Evolutionary conservation across 2,888 invertebrate species (phyloP), one percentile per base, ranked within the genome.

Genomic region (Hirtodrosophila duncani): DNA sequence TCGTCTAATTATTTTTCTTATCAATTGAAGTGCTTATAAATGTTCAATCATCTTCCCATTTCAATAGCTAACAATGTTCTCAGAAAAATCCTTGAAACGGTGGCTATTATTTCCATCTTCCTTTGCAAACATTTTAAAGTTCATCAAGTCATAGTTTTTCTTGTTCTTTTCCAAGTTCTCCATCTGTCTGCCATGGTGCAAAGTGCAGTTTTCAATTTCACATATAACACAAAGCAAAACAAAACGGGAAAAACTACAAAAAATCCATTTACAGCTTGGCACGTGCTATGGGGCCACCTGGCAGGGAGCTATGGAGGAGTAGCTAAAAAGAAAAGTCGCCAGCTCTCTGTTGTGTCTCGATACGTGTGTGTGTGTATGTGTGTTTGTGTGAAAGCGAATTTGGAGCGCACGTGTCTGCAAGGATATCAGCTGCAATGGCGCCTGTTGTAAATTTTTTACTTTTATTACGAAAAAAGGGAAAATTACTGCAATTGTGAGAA

Each of bases 221-320:
- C 31, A 45, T 43, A 37, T 38, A n/a, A n/a, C n/a, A n/a, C n/a
- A n/a, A 16, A 33, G 21, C 8, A 24, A 3, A 7, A 13, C 9
- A 2, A 3, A 16, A 16, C 24, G 27, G 17, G 17, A 48, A 48
- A 21, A 29, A 30, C 53, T 38, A 53, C 36, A 33, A 30, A 42
- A 60, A 63, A 66, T 68, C 60, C 63, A 68, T 72, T 72, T 72
- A 60, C 63, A 60, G 48, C 56, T 48, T 53, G 63, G 63, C 52
- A 69, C 67, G 69, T 72, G 56, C 68, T 68, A 43, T 26, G 26
- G 27, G 5, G 7, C 11, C 7, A 10, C 7, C 11, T 29, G 11
- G 10, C 4, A n/a, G n/a, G n/a, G 20, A 4, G 4, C 20, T 20
- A 6, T 20, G 20, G 4, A 20, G 4, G 6, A 4, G 20, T 6